Percentiles rank a stretch among this genome's conserved stretches.
Evolutionary conservation across 2,888 invertebrate species (phyloP).

Genomic region (Drosophila mimetica): DNA sequence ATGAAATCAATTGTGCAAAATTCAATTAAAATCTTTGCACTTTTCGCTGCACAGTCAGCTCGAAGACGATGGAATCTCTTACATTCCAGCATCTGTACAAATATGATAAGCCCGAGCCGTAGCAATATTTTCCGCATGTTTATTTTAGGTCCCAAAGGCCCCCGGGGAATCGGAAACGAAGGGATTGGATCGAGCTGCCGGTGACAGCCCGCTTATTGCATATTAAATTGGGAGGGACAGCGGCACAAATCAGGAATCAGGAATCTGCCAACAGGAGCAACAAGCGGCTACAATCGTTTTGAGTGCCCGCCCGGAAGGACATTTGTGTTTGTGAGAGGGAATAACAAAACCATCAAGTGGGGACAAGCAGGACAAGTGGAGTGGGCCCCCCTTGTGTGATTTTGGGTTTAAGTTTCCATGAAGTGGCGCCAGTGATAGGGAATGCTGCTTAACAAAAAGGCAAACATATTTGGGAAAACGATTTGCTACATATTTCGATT

Average conservation of each 20-base stretch:
- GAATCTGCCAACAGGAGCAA: slow-evolving; percentile 31
- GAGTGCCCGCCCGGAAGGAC: slow-evolving; percentile 60
- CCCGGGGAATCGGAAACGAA: slow-evolving; percentile 14
- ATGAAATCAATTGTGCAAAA: slow-evolving; percentile 62
- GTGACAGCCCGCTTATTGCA: slow-evolving; percentile 76
- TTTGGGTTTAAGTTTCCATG: too few species aligned
- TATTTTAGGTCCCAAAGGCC: slow-evolving; percentile 19
- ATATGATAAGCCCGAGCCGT: slow-evolving; percentile 19
- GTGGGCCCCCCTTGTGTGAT: neutral
- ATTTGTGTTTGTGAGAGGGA: slow-evolving; percentile 29
- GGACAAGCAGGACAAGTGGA: slow-evolving; percentile 9
- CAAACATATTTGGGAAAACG: slow-evolving; percentile 4
- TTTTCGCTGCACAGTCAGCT: slow-evolving; percentile 24
- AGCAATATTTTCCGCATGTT: slow-evolving; percentile 29
- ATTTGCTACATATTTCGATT: neutral
- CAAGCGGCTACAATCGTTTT: slow-evolving; percentile 48
- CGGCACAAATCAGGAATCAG: slow-evolving; percentile 36
- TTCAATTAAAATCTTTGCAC: slow-evolving; percentile 50
- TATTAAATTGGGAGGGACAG: slow-evolving; percentile 62
- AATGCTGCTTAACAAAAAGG: slow-evolving; percentile 5
- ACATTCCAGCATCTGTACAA: slow-evolving; percentile 37
- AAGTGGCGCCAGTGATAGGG: slow-evolving; percentile 32
- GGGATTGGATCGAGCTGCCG: slow-evolving; percentile 45
- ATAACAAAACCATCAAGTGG: slow-evolving; percentile 31
- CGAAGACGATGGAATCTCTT: slow-evolving; percentile 20